A percentile compares a stretch with the other conserved stretches of the same genome.
phyloP scores from a whole-genome alignment of 1,140 invertebrate genomes.

The Pseudomyrmex dendroicus region DNA sequence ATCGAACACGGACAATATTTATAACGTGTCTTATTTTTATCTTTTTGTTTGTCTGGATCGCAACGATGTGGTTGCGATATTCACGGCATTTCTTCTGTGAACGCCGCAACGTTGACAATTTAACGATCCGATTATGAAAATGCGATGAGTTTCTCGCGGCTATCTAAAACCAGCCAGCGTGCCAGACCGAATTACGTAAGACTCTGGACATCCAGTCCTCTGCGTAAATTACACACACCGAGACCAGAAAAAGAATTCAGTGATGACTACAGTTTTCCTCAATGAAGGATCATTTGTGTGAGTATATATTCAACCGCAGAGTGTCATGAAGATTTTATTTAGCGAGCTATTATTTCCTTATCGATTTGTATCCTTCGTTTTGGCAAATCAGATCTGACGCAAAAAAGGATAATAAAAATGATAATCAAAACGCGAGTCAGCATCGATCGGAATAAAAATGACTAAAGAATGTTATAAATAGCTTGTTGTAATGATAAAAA shows the following conservation, averaged over 20 bases:
- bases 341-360: neutral
- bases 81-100: conserved; percentile 15
- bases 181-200: conserved; percentile 60
- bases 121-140: conserved; percentile 64
- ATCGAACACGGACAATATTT: too few relatives aligned
- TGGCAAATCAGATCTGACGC: too few relatives aligned
- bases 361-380: too few relatives aligned
- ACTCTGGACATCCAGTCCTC: conserved; percentile 8
- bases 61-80: neutral
- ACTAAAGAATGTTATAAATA: too few relatives aligned
- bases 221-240: conserved; percentile 45
- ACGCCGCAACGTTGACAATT: conserved; percentile 35
- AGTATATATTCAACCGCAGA: neutral
- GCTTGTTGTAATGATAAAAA: too few relatives aligned
- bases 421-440: too few relatives aligned
- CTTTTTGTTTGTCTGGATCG: too few relatives aligned
- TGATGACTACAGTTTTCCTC: neutral
- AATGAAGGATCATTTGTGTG: too few relatives aligned
- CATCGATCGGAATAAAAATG: too few relatives aligned
- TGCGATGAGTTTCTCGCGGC: conserved; percentile 37
- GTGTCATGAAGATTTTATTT: conserved; percentile 17
- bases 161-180: conserved; percentile 55
- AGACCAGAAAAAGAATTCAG: conserved; percentile 24
- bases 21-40: too few relatives aligned
- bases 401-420: too few relatives aligned